A percentile compares a stretch with the other conserved stretches of the same genome.
phyloP scores from a whole-genome alignment of 1,140 invertebrate species.

The Rhynchophorus ferrugineus region DNA sequence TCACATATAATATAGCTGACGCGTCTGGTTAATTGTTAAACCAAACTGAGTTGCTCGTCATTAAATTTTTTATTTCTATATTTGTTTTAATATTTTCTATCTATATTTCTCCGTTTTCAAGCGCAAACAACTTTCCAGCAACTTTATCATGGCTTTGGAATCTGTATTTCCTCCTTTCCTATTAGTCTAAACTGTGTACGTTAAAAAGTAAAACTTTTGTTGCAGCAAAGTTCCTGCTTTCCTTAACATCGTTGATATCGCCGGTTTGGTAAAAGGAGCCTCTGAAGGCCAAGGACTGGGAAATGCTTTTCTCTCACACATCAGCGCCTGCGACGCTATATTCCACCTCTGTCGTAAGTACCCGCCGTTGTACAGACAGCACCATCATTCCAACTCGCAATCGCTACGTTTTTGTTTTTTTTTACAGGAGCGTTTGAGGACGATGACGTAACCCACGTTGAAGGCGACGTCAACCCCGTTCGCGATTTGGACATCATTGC shows the following conservation, averaged over 20 bases:
- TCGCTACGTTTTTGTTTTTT: not conserved
- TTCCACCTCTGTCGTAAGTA: conserved; percentile 94
- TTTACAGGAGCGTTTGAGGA: conserved; percentile 90
- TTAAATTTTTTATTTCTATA: too few relatives aligned
- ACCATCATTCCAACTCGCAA: not conserved
- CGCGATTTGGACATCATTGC: conserved; percentile 94
- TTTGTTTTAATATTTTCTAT: too few relatives aligned
- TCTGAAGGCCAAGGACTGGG: conserved; percentile 96
- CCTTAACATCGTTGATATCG: conserved; percentile 96
- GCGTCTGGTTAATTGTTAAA: too few relatives aligned
- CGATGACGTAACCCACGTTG: conserved; percentile 95
- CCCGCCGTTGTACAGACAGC: not conserved
- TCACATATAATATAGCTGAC: too few relatives aligned
- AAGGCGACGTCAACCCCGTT: conserved; percentile 96
- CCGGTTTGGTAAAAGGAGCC: conserved; percentile 95
- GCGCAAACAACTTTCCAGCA: too few relatives aligned
- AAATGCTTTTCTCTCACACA: conserved; percentile 97
- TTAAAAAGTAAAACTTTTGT: too few relatives aligned
- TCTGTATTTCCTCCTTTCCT: too few relatives aligned
- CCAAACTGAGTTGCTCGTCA: too few relatives aligned
- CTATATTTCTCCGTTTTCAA: too few relatives aligned
- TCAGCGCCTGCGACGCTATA: conserved; percentile 97
- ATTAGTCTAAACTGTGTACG: too few relatives aligned
- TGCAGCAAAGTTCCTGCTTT: conserved; percentile 94
- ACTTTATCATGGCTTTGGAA: too few relatives aligned